Evolutionary conservation across 2,888 invertebrate genomes (phyloP).

Genomic region (Willowsia nigromaculata): DNA sequence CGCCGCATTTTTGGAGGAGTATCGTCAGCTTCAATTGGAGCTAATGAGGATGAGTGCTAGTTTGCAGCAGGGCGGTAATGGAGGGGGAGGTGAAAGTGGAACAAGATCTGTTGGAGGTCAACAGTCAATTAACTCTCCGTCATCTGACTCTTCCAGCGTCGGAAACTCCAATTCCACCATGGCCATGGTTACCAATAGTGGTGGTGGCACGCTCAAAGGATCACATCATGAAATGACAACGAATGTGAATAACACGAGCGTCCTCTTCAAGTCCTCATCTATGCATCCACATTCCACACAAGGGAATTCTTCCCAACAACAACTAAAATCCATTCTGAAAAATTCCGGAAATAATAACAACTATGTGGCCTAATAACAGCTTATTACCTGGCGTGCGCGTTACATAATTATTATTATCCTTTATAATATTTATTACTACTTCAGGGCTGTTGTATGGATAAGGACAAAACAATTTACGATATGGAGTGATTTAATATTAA

Average conservation of each 20-base stretch:
- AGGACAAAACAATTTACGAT: neutral
- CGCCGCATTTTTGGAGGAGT: constrained; percentile 89
- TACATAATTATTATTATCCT: no score
- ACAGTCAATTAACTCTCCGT: constrained; percentile 31
- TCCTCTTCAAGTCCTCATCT: constrained; percentile 15
- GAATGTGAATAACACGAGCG: constrained; percentile 48
- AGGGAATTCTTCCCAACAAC: constrained; percentile 45
- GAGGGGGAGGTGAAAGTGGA: neutral
- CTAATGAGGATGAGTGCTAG: constrained; percentile 86
- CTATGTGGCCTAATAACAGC: constrained; percentile 72
- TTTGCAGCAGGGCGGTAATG: constrained; percentile 59
- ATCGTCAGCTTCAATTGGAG: constrained; percentile 88
- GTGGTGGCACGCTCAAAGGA: neutral
- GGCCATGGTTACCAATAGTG: neutral
- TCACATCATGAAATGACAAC: constrained; percentile 16
- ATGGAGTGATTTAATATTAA: neutral
- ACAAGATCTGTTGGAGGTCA: constrained; percentile 7
- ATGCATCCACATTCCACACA: constrained; percentile 30
- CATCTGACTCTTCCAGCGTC: neutral
- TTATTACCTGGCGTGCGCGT: neutral
- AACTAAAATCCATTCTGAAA: constrained; percentile 77
- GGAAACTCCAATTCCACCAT: constrained; percentile 51
- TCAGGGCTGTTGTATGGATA: no score
- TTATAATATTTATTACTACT: no score
- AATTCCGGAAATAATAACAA: constrained; percentile 76